phyloP scores from a whole-genome alignment of 2,888 invertebrate genomes.

The Rugalucina vietnamica region DNA sequence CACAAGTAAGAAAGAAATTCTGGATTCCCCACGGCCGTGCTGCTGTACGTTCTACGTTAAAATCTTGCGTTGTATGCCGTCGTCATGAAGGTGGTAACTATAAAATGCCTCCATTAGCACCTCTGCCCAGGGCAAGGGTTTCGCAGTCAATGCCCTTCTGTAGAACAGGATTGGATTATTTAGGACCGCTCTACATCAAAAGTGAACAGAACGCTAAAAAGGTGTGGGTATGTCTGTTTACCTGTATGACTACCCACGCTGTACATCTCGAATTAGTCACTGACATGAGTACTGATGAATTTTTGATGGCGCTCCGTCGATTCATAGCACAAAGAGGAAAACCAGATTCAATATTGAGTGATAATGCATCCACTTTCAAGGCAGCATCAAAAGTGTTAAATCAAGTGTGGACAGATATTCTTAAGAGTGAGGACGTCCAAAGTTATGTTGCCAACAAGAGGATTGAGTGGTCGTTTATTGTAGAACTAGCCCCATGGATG shows the following conservation, averaged over 20 bases:
- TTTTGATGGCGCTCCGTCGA: conserved; percentile 28
- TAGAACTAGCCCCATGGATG: conserved; percentile 45
- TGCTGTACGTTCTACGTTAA: conserved; percentile 24
- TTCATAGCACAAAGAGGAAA: conserved; percentile 29
- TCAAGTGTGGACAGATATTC: background rate
- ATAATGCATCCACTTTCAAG: conserved; percentile 34
- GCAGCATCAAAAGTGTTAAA: conserved; percentile 2
- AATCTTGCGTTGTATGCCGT: conserved; percentile 29
- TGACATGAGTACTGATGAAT: conserved; percentile 34
- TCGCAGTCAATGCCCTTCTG: conserved; percentile 24
- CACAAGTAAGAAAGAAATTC: conserved; percentile 9
- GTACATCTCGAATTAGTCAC: conserved; percentile 37
- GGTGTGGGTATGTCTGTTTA: conserved; percentile 47
- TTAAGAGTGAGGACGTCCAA: conserved; percentile 19
- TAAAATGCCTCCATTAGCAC: conserved; percentile 40
- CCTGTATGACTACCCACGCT: conserved; percentile 37
- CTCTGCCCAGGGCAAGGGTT: conserved; percentile 25
- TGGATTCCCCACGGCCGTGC: conserved; percentile 43
- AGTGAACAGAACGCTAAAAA: background rate
- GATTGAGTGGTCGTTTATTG: conserved; percentile 30
- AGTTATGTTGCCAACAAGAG: conserved; percentile 23
- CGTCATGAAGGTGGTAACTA: conserved; percentile 37
- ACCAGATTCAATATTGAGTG: conserved; percentile 27
- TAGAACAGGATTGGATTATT: conserved; percentile 34
- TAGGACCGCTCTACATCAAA: conserved; percentile 40